These are phyloP conservation scores for Dromas ardeola DNA, from an alignment of 2,113 vertebrate genomes.

Conservation along the genomic window DNA sequence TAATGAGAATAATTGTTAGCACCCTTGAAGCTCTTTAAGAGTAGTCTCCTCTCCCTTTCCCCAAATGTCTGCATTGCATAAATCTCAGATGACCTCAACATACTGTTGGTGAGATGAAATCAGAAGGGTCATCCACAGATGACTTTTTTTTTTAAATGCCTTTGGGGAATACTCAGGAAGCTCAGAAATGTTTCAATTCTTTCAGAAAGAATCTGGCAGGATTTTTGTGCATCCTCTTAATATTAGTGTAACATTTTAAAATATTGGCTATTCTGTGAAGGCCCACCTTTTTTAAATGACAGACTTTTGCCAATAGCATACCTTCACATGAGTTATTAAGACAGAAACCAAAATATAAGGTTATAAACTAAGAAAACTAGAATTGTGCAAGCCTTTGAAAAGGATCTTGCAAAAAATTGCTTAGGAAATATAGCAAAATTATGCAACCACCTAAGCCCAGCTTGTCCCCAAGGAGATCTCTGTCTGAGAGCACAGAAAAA, in stretches of 20 bases:
- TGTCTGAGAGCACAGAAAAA: not conserved
- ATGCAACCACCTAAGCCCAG: not conserved
- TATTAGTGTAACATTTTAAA: not conserved
- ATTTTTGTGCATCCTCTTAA: not conserved
- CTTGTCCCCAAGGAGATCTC: not conserved
- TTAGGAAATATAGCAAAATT: not conserved
- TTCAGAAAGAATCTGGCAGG: not conserved
- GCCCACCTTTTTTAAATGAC: not conserved
- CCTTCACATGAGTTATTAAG: not conserved
- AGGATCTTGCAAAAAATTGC: not conserved
- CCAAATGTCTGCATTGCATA: not conserved
- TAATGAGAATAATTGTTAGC: not conserved
- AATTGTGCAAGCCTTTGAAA: not conserved
- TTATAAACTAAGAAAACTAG: not conserved
- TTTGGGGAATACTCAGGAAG: not conserved
- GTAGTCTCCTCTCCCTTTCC: not conserved
- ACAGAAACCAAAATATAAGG: not conserved
- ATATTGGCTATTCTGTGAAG: not conserved
- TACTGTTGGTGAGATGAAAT: not conserved
- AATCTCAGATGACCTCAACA: not conserved
- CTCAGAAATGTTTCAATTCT: not conserved
- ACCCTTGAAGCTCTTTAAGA: not conserved
- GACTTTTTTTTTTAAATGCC: not conserved
- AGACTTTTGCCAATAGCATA: not conserved
- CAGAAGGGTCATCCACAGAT: not conserved